Conservation (phyloP, 1,140 invertebrate genomes). For the Amphibalanus amphitrite region DNA sequence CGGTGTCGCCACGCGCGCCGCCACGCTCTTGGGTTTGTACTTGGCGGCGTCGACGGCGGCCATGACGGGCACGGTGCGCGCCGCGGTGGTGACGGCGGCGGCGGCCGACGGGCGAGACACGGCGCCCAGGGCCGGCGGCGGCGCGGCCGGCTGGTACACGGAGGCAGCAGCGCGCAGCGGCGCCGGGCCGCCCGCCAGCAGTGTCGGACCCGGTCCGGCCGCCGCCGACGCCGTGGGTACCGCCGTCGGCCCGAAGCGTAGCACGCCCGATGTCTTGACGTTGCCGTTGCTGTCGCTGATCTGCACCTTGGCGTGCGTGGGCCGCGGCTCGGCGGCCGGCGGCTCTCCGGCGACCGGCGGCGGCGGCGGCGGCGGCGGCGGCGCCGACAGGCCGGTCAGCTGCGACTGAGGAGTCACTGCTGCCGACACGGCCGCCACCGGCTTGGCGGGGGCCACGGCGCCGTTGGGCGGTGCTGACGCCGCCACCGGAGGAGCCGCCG, state of each 20-base stretch:
- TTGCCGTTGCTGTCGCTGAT: conserved; percentile 1
- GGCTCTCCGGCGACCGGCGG: neutral
- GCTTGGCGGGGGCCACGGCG: neutral
- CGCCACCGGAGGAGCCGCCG: neutral
- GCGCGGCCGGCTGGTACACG: neutral
- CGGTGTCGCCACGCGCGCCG: too few relatives aligned
- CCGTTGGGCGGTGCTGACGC: too few relatives aligned
- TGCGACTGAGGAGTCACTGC: too few relatives aligned
- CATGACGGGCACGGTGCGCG: too few relatives aligned
- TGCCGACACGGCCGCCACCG: neutral
- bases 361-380: too few relatives aligned
- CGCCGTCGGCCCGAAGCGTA: neutral
- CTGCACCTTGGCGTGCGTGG: neutral
- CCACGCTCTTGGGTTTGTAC: neutral
- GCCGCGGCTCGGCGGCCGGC: neutral
- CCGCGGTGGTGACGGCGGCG: too few relatives aligned
- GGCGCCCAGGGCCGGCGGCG: too few relatives aligned
- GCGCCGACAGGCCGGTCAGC: neutral
- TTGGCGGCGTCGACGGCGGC: neutral
- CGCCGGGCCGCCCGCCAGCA: neutral
- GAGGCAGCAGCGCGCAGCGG: neutral
- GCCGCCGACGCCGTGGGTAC: neutral
- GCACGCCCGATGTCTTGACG: neutral
- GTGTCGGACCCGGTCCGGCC: too few relatives aligned
- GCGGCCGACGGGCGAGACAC: too few relatives aligned